phyloP scores from a whole-genome alignment of 2,113 vertebrate genomes.

The Nyctibius bracteatus region DNA sequence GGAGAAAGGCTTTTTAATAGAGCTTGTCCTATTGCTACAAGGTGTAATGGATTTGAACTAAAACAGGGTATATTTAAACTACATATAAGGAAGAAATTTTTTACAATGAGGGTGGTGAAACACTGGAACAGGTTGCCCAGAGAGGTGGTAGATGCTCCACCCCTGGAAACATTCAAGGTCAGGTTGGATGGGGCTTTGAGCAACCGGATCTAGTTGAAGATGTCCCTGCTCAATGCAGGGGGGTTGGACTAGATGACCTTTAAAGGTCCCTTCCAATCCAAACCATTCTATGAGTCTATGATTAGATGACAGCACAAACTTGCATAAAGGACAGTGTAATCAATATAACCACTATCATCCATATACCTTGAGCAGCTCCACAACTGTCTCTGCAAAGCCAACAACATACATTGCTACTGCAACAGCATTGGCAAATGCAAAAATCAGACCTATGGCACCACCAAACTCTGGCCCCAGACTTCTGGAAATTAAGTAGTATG shows the following conservation, averaged over 20 bases:
- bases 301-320: neutral
- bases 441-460: constrained; percentile 95
- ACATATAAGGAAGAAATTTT: too few relatives aligned
- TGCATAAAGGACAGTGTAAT: neutral
- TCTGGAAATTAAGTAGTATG: constrained; percentile 97
- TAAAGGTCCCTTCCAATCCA: neutral
- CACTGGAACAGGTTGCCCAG: neutral
- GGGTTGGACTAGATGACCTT: neutral
- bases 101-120: fast-evolving
- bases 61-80: too few relatives aligned
- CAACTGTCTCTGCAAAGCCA: constrained; percentile 95
- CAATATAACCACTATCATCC: neutral
- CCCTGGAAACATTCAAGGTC: neutral
- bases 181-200: fast-evolving
- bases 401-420: constrained; percentile 99
- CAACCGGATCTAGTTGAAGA: fast-evolving
- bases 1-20: neutral
- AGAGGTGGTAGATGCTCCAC: neutral
- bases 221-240: neutral
- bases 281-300: neutral
- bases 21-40: fast-evolving
- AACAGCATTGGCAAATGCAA: constrained; percentile 97
- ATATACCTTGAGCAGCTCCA: constrained; percentile 84
- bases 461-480: constrained; percentile 97
- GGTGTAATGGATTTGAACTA: too few relatives aligned